phyloP scores from a whole-genome alignment of 2,888 invertebrate species.

The Diabrotica balteata region DNA sequence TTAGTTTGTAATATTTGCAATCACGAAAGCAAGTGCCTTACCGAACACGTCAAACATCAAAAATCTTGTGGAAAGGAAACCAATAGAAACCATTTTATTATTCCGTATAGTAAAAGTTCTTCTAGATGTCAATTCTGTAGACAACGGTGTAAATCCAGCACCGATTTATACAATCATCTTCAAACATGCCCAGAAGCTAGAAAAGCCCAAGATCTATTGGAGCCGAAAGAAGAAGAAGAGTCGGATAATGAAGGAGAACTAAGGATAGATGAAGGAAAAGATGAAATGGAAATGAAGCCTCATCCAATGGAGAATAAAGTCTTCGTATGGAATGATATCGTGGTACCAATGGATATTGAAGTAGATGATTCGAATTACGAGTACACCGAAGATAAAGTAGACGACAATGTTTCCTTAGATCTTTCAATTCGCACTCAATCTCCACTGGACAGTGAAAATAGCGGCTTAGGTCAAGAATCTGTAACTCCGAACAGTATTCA shows the following conservation, averaged over 20 bases:
- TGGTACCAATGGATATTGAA: conserved; percentile 57
- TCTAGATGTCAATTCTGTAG: conserved; percentile 87
- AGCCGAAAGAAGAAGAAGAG: conserved; percentile 49
- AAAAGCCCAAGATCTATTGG: conserved; percentile 50
- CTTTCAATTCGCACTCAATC: conserved; percentile 57
- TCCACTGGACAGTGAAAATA: conserved; percentile 56
- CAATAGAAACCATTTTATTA: conserved; percentile 42
- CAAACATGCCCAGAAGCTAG: conserved; percentile 72
- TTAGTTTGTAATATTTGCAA: conserved; percentile 75
- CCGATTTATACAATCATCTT: conserved; percentile 78
- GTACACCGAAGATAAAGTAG: conserved; percentile 55
- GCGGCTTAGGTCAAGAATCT: conserved; percentile 49
- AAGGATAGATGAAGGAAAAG: conserved; percentile 45
- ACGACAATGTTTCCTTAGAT: conserved; percentile 56
- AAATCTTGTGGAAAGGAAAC: conserved; percentile 67
- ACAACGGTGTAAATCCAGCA: conserved; percentile 84
- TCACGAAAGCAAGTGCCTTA: conserved; percentile 80
- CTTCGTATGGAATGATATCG: conserved; percentile 81
- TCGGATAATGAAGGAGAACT: conserved; percentile 46
- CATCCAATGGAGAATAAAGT: conserved; percentile 84
- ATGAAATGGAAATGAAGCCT: conserved; percentile 59
- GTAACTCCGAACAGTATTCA: conserved; percentile 35
- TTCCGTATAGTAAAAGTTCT: conserved; percentile 66
- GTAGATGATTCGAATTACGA: conserved; percentile 56
- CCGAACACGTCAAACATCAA: conserved; percentile 82